Conservation (phyloP, 2,888 invertebrate genomes). For the Rhabditophanes sp. region DNA sequence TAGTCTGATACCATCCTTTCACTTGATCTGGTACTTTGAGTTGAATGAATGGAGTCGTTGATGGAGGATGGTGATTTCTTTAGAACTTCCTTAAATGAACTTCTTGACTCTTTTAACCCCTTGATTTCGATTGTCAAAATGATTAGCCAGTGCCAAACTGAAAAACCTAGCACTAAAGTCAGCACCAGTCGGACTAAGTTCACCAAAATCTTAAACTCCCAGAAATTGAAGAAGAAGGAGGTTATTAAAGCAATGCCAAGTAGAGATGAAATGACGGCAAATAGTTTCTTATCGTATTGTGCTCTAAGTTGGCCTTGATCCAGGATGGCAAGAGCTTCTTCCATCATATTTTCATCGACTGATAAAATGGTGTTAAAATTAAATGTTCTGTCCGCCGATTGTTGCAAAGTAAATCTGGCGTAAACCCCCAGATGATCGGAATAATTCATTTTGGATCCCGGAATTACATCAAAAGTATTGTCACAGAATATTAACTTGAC, state of each 20-base stretch:
- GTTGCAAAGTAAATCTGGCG: conserved; percentile 18
- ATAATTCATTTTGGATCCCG: conserved; percentile 19
- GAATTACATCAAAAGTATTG: conserved; percentile 13
- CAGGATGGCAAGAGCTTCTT: conserved; percentile 22
- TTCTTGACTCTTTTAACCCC: conserved; percentile 39
- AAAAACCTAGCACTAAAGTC: conserved; percentile 35
- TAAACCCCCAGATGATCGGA: conserved; percentile 39
- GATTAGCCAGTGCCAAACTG: conserved; percentile 37
- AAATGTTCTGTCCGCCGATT: neutral
- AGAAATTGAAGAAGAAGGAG: neutral
- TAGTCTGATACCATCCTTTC: too few species aligned
- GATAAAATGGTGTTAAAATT: conserved; percentile 4
- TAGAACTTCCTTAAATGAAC: conserved; percentile 1
- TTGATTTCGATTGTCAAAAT: conserved; percentile 40
- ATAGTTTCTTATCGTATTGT: conserved; percentile 21
- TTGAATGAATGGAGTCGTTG: neutral
- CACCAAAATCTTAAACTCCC: conserved; percentile 12
- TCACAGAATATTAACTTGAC: too few species aligned
- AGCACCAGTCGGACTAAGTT: conserved; percentile 21
- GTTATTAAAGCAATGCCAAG: conserved; percentile 3
- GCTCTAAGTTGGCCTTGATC: conserved; percentile 34
- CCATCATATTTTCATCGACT: conserved; percentile 8
- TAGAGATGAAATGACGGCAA: conserved; percentile 12
- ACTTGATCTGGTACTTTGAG: neutral
- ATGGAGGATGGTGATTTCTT: neutral